Evolutionary conservation across 2,888 invertebrate genomes (phyloP), one percentile per base, ranked within the genome.

Genomic region (Lumbricus terrestris): DNA sequence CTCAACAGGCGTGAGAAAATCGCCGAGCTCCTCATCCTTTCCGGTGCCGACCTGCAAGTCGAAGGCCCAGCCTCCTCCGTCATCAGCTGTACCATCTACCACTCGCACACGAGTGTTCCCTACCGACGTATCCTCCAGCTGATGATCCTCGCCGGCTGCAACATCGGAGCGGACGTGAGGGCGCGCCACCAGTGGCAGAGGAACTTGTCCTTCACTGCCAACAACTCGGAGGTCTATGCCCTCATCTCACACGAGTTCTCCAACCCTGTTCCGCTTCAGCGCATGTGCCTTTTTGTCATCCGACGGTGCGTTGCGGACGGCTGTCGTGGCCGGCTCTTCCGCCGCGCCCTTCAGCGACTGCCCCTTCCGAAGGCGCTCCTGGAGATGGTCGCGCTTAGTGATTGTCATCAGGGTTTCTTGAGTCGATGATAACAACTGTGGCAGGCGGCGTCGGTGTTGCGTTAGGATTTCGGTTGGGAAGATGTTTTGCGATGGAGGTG

Each of bases 1-100:
- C n/a, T n/a, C n/a, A n/a, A 69, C 35, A 85, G 85, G 35, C 85
- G 85, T 5, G 85, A 85, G 85, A 85, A 85, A 85, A 85, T 85
- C 85, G 85, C 85, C 34, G 85, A 85, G 23, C 35, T 85, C 4
- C 37, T 85, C 35, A 85, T 85, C n/a, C 37, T 85, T 0, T 85
- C 85, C 23, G 85, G 85, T 34, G 85, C 85, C 6, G 85, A 85
- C 23, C 8, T 35, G 5, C 37, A 23, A 18, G 16, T 85, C 23
- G 85, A 85, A 35, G 85, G 34, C 37, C 85, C 85, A 8, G 35
- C 85, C 0, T 85, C 85, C 0, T 85, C 85, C 3, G 35, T 85
- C 37, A 6, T 85, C 35, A 85, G 85, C 85, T 85, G 37, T 35
- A 35, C 35, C 34, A 37, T 85, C 37, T 34, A 20, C 35, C 85